Conservation (phyloP, 2,113 vertebrate species). For the Cathartes aura region DNA sequence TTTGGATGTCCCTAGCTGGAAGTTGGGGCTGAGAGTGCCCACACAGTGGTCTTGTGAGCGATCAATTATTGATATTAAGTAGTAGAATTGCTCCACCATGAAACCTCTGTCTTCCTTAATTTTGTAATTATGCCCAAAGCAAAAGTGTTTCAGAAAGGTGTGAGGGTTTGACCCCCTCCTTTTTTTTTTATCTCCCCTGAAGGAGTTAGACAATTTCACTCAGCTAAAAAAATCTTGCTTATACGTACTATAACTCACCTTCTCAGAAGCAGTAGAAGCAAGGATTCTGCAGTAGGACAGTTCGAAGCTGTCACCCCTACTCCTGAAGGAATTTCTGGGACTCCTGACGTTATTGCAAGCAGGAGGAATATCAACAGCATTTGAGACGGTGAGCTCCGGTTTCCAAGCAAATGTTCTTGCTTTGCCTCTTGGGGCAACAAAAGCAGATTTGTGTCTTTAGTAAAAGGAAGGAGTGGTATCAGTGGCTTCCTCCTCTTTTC, state of each 20-base stretch:
- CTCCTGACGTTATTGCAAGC: background rate
- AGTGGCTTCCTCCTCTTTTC: background rate
- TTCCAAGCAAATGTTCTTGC: background rate
- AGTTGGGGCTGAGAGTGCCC: background rate
- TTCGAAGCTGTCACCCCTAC: background rate
- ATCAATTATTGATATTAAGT: background rate
- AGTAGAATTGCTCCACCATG: background rate
- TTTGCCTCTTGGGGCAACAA: background rate
- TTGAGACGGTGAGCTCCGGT: fast-evolving
- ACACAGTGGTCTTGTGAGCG: background rate
- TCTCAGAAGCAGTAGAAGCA: background rate
- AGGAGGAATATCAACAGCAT: background rate
- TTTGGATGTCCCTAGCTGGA: background rate
- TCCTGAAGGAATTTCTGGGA: background rate
- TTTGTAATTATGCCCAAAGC: fast-evolving
- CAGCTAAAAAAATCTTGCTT: background rate
- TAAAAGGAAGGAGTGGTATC: background rate
- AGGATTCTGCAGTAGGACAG: background rate
- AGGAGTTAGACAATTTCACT: background rate
- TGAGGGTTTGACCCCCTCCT: fast-evolving
- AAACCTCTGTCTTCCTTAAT: background rate
- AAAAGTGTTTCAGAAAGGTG: background rate
- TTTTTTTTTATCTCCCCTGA: background rate
- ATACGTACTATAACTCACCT: background rate
- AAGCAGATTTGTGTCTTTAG: background rate